These are phyloP conservation scores for Ranitomeya imitator DNA, from an alignment of 2,113 vertebrate species.

Conservation along the genomic window DNA sequence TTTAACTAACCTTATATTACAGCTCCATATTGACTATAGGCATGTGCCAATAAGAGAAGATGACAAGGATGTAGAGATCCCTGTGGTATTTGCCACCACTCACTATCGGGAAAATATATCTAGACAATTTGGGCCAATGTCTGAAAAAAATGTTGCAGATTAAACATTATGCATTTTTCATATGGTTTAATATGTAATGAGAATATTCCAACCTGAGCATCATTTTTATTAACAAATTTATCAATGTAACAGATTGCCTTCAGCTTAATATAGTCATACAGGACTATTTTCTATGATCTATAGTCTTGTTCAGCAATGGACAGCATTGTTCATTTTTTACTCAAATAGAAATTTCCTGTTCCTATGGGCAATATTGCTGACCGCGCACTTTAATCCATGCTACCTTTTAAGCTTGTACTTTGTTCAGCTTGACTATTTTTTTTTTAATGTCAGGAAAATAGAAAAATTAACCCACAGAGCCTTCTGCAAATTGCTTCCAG, in stretches of 20 bases:
- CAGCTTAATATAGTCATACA: not conserved
- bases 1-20: too few relatives aligned
- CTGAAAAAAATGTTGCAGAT: not conserved
- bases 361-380: not conserved
- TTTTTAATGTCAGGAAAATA: constrained; percentile 31
- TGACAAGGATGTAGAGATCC: too few relatives aligned
- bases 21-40: too few relatives aligned
- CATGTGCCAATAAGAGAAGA: too few relatives aligned
- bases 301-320: not conserved
- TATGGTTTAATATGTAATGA: not conserved
- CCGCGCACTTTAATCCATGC: not conserved
- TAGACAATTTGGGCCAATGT: not conserved
- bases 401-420: constrained; percentile 9
- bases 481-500: constrained; percentile 12
- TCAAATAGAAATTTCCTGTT: not conserved
- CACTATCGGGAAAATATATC: not conserved
- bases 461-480: constrained; percentile 35
- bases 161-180: not conserved
- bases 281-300: not conserved
- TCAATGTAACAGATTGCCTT: not conserved
- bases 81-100: not conserved
- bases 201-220: not conserved
- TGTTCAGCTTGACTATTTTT: constrained; percentile 9
- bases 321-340: not conserved
- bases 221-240: not conserved